Evolutionary conservation across 2,113 vertebrate species (phyloP).

Genomic region (Bettongia penicillata): DNA sequence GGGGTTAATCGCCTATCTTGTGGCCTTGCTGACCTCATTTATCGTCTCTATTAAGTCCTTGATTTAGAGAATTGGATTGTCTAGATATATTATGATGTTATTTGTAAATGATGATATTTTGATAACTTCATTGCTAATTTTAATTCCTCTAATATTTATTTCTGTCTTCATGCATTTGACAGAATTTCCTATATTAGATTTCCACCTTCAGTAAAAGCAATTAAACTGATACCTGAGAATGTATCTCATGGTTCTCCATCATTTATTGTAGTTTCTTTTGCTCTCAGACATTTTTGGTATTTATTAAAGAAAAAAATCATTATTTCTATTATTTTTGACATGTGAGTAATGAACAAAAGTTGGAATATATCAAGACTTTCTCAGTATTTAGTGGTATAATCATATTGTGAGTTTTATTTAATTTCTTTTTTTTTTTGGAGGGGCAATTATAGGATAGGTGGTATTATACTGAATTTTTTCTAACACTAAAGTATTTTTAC

Average conservation of each 20-base stretch:
- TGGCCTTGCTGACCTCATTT: neutral
- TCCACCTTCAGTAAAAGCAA: neutral
- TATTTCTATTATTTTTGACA: neutral
- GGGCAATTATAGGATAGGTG: neutral
- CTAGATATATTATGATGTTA: neutral
- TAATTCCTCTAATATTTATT: neutral
- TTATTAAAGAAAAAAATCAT: neutral
- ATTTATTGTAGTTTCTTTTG: neutral
- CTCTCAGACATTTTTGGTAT: neutral
- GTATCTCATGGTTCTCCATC: neutral
- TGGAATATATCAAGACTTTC: neutral
- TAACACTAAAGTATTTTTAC: neutral
- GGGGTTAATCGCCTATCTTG: neutral
- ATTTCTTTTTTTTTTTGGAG: neutral
- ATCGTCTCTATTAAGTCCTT: neutral
- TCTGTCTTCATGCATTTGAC: neutral
- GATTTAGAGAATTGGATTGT: neutral
- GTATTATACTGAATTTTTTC: neutral
- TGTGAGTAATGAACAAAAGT: neutral
- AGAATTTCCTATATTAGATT: neutral
- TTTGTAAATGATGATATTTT: neutral
- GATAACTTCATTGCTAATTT: neutral
- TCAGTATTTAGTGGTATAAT: neutral
- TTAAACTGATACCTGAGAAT: neutral
- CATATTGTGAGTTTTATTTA: neutral